These are phyloP conservation scores for Xiphophorus birchmanni DNA, from an alignment of 2,797 vertebrate genomes.

Conservation along the genomic window DNA sequence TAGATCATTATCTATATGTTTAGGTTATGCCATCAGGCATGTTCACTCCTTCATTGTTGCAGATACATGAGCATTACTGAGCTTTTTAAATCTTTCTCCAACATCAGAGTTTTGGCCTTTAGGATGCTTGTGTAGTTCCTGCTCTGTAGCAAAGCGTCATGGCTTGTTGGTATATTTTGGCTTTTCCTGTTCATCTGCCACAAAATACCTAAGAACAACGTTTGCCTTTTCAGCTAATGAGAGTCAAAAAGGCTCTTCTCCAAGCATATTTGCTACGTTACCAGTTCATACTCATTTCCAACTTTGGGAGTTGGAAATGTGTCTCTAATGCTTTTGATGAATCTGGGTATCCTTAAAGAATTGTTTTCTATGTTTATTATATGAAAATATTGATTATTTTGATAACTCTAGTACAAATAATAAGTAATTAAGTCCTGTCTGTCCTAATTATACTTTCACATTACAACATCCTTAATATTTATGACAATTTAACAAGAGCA, in stretches of 20 bases:
- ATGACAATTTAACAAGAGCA: neutral
- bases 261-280: neutral
- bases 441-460: neutral
- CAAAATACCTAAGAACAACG: neutral
- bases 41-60: neutral
- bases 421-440: neutral
- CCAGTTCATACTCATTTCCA: neutral
- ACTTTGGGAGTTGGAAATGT: neutral
- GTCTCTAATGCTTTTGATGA: neutral
- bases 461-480: neutral
- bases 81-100: neutral
- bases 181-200: neutral
- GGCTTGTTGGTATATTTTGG: neutral
- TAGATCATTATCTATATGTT: neutral
- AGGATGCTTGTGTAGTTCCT: neutral
- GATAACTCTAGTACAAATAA: neutral
- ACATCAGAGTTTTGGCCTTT: neutral
- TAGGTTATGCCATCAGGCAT: neutral
- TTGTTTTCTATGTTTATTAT: neutral
- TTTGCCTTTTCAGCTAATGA: neutral
- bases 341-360: neutral
- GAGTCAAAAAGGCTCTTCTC: neutral
- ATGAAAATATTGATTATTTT: neutral
- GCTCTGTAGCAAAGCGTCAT: neutral
- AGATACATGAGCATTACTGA: neutral